phyloP scores from a whole-genome alignment of 2,797 vertebrate species.

The Agapornis canus region DNA sequence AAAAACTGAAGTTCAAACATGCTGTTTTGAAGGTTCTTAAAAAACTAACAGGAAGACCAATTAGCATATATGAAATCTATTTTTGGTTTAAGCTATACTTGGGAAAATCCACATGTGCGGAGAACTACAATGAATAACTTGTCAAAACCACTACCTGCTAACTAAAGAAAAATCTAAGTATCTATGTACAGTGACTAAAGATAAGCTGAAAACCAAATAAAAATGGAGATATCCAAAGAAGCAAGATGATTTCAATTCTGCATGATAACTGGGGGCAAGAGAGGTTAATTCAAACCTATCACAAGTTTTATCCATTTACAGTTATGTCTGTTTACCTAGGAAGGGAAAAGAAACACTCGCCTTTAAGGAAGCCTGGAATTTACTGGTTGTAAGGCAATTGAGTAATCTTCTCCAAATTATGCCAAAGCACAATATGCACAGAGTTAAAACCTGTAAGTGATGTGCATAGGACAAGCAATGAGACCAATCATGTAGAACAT shows the following conservation, averaged over 20 bases:
- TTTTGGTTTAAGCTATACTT: background rate
- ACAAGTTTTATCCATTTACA: background rate
- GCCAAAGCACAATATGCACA: background rate
- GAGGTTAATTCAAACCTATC: background rate
- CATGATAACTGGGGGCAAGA: background rate
- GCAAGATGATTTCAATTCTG: background rate
- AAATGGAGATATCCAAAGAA: background rate
- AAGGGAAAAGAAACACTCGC: background rate
- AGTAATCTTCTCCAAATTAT: background rate
- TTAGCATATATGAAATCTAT: background rate
- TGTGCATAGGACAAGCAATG: background rate
- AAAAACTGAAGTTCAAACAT: background rate
- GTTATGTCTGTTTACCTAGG: background rate
- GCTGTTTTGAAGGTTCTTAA: background rate
- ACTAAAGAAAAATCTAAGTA: background rate
- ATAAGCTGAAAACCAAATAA: background rate
- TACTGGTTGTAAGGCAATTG: background rate
- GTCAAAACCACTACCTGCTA: background rate
- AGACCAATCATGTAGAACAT: background rate
- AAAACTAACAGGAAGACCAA: background rate
- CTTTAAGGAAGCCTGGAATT: background rate
- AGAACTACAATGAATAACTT: background rate
- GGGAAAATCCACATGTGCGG: background rate
- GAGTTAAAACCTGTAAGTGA: background rate
- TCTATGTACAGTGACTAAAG: background rate